These are phyloP conservation scores for Agrochola litura DNA, from an alignment of 2,888 invertebrate species.

Conservation along the genomic window DNA sequence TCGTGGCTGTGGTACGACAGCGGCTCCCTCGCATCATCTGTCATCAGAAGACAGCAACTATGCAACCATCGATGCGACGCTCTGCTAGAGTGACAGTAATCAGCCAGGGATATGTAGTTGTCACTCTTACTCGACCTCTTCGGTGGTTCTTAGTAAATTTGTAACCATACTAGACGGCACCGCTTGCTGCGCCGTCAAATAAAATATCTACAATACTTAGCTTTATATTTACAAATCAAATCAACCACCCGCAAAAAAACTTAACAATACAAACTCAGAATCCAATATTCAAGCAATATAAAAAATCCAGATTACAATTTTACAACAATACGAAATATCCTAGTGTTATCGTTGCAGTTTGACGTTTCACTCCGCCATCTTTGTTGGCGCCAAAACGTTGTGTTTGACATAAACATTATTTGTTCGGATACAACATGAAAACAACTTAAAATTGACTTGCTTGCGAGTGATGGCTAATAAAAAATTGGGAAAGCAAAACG, in stretches of 20 bases:
- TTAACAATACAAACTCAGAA: not conserved
- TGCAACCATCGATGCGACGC: too few species aligned
- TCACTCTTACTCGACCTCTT: too few species aligned
- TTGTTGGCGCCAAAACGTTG: constrained; percentile 80
- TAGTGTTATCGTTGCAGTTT: constrained; percentile 61
- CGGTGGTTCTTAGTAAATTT: too few species aligned
- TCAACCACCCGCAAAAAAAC: not conserved
- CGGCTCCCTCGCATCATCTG: too few species aligned
- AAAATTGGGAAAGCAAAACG: constrained; percentile 60
- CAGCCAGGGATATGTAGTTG: too few species aligned
- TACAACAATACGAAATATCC: constrained; percentile 36
- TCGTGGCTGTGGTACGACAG: too few species aligned
- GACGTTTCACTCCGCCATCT: constrained; percentile 80
- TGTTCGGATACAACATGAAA: constrained; percentile 75
- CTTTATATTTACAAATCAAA: not conserved
- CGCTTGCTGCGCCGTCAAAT: too few species aligned
- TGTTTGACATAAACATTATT: constrained; percentile 86
- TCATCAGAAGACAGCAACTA: too few species aligned
- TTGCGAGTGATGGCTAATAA: constrained; percentile 66
- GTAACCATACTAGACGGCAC: too few species aligned
- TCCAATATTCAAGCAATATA: constrained; percentile 1
- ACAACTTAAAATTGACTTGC: constrained; percentile 75
- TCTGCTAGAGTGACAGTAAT: too few species aligned
- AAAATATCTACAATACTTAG: too few species aligned
- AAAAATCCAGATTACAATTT: constrained; percentile 32